These are phyloP conservation scores for Athene noctua DNA, from an alignment of 2,113 vertebrate species.

Conservation along the genomic window DNA sequence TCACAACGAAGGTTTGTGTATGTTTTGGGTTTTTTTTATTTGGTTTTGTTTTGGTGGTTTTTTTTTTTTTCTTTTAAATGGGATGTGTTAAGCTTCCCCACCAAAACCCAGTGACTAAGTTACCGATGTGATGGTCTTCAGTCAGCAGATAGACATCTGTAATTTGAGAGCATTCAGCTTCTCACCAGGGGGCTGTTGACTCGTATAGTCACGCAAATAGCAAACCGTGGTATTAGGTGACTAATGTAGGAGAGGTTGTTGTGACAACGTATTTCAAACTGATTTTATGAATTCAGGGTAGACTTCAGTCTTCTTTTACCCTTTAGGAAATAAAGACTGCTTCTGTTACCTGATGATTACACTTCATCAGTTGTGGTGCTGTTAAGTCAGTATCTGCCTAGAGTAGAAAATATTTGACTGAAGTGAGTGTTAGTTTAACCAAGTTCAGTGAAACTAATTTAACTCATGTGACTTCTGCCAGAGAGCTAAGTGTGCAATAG, in stretches of 20 bases:
- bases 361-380: neutral
- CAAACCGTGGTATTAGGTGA: neutral
- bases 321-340: neutral
- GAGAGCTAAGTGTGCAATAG: neutral
- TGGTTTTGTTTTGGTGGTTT: neutral
- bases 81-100: neutral
- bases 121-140: neutral
- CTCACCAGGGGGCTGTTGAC: neutral
- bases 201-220: neutral
- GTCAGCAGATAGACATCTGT: neutral
- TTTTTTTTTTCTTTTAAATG: neutral
- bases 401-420: neutral
- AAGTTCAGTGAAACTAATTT: neutral
- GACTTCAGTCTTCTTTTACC: neutral
- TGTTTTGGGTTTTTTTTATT: neutral
- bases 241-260: neutral
- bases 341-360: neutral
- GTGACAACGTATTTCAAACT: neutral
- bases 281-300: neutral
- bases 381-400: neutral
- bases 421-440: neutral
- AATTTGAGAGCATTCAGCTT: neutral
- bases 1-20: neutral
- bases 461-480: neutral
- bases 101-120: neutral